Evolutionary conservation across 1,140 invertebrate genomes (phyloP), one percentile per base, ranked within the genome.

Genomic region (Drosophila kikkawai): DNA sequence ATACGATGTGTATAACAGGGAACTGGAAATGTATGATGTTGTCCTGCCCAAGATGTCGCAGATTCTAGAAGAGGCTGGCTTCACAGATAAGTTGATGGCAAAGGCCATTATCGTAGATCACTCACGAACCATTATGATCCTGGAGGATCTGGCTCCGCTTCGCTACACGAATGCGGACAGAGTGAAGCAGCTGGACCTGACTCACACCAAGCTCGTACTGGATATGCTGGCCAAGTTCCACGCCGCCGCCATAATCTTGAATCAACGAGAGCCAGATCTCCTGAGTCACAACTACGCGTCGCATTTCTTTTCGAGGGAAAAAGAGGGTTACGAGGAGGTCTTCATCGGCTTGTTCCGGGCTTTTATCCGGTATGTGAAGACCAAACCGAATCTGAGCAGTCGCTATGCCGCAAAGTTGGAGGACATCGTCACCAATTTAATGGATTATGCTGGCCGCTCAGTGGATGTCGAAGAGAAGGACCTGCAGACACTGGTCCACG

Each of bases 401-500:
- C 59, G 68, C 3, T 93, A 92, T 61, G 60, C 58, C 17, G 55
- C 60, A 11, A 92, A 92, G 65, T 7, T 93, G 22, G 39, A 74
- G 3, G 48, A 65, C 17, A 19, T 91, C 2, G 22, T 45, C 12
- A 17, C 34, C 2, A 44, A 81, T n/a, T 5, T 91, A 4, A 71
- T 92, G 69, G 91, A 91, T 12, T 87, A 92, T 48, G 78, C 56
- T 1, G 66, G 57, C 8, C 68, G 76, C 1, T 51, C 58, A 13
- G 79, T 77, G 22, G 90, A 91, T 68, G 55, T 80, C 8, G 53
- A 93, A 0, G 74, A 92, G 2, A 91, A 93, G 5, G 93, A 94
- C 44, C 94, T 95, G 45, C 93, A 94, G 60, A 94, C 95, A 1
- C 80, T 96, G 15, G 94, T 93, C 70, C 95, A 96, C 48, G 95